phyloP scores from a whole-genome alignment of 2,113 vertebrate genomes.

The Poecile atricapillus region DNA sequence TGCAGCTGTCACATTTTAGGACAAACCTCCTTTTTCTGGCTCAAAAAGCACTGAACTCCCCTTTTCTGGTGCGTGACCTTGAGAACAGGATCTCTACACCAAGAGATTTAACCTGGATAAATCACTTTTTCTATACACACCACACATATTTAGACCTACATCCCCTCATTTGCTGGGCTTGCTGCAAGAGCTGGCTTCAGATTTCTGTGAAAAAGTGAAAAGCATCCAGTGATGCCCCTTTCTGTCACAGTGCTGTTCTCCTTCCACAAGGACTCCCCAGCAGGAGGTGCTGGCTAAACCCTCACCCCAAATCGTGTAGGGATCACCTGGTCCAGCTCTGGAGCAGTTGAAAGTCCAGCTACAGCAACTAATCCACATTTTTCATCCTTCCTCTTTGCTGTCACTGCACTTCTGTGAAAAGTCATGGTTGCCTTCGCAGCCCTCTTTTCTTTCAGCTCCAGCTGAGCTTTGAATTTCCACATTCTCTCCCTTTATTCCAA shows the following conservation, averaged over 20 bases:
- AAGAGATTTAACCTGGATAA: background rate
- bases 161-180: background rate
- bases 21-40: background rate
- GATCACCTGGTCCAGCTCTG: background rate
- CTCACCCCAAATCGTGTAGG: background rate
- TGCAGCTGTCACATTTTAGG: background rate
- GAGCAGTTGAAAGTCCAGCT: background rate
- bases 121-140: background rate
- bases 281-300: background rate
- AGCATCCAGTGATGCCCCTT: background rate
- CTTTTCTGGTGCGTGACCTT: background rate
- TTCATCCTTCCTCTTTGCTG: background rate
- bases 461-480: background rate
- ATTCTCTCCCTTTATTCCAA: background rate
- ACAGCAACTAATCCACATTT: background rate
- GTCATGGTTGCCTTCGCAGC: background rate
- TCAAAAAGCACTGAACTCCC: background rate
- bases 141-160: background rate
- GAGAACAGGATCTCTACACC: background rate
- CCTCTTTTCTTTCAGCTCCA: background rate
- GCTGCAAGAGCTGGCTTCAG: background rate
- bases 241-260: fast-evolving
- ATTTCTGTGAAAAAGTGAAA: background rate
- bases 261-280: background rate
- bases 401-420: background rate